Evolutionary conservation across 1,140 invertebrate species (phyloP), one percentile per base, ranked within the genome.

Genomic region (Caerostris extrusa): DNA sequence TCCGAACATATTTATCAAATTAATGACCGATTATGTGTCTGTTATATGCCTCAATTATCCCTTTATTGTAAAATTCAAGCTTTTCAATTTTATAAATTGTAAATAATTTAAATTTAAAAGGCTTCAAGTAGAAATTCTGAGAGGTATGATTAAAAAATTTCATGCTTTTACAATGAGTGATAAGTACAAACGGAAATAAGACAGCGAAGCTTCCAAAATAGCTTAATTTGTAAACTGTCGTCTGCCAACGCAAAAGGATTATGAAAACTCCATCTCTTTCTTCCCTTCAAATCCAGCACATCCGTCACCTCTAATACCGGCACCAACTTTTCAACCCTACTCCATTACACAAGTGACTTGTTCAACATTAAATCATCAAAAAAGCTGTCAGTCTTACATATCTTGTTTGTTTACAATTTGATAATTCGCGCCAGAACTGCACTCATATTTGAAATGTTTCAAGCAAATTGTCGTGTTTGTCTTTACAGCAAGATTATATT

Each of bases 401-500:
- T 53, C 71, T 77, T 77, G 34, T 77, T 50, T 77, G 53, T 77
- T 77, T 77, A 77, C 71, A 77, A 14, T 50, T 77, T 50, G 50
- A 14, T 14, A 12, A 77, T 77, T 77, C 53, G 71, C 14, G 10
- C 50, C 19, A 50, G 53, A 77, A 77, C 3, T 12, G 10, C 12
- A 50, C 71, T 14, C 71, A 77, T 12, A 10, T 53, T 77, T 77
- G 71, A 77, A 77, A 69, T 69, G n/a, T 69, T n/a, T 69, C 67
- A 69, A n/a, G 17, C 67, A 69, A 69, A 77, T 14, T 53, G 71
- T 77, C 71, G 7, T 53, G 34, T 77, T 77, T 53, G 71, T 77
- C 50, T 77, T 77, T 77, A 50, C 10, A 77, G 34, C 71, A 50
- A 77, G 71, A 77, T 77, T 77, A 77, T 77, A 77, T 77, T 77